Conservation (phyloP, 2,113 vertebrate genomes). For the Aegotheles bennettii region DNA sequence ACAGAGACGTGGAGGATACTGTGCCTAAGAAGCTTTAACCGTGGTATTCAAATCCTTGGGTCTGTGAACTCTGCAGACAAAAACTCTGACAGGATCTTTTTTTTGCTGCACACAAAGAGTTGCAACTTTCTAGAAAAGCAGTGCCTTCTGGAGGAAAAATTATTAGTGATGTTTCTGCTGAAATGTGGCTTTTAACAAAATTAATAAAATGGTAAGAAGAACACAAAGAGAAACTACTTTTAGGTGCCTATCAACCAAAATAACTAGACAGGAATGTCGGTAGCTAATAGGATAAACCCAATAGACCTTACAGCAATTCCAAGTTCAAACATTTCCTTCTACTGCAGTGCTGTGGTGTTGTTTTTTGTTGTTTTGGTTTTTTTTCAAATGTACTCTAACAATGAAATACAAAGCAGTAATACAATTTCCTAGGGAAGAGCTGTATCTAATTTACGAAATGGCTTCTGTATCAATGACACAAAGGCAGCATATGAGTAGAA, state of each 20-base stretch:
- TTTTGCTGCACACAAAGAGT: background rate
- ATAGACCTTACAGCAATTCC: background rate
- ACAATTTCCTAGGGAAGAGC: conserved; percentile 45
- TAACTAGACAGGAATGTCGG: background rate
- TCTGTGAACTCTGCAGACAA: background rate
- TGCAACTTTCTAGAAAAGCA: background rate
- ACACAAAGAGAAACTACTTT: background rate
- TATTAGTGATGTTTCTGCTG: background rate
- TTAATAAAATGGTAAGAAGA: background rate
- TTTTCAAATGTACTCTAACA: background rate
- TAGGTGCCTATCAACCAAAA: background rate
- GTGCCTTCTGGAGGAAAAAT: background rate
- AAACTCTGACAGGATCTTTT: background rate
- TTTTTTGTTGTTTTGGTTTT: background rate
- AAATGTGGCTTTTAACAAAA: background rate
- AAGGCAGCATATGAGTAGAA: conserved; percentile 39
- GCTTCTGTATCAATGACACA: conserved; percentile 52
- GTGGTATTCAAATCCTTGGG: accelerated
- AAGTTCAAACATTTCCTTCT: background rate
- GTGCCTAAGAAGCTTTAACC: no score
- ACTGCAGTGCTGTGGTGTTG: background rate
- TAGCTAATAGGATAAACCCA: conserved; percentile 2
- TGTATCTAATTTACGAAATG: conserved; percentile 55
- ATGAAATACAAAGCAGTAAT: background rate
- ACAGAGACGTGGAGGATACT: accelerated